Evolutionary conservation across 2,113 vertebrate genomes (phyloP).

Genomic region (Indicator maculatus): DNA sequence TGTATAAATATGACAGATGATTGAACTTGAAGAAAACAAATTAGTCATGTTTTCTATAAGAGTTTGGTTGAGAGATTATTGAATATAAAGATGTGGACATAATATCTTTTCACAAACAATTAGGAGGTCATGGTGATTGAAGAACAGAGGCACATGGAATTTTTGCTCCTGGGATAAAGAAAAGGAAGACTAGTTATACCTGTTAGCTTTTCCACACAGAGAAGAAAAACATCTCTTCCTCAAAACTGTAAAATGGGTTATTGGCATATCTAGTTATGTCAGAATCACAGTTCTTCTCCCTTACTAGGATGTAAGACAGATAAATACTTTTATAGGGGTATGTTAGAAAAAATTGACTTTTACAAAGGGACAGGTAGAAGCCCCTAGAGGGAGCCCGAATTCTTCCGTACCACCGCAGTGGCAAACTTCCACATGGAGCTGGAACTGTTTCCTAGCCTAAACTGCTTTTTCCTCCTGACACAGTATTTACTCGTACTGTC

Average conservation of each 20-base stretch:
- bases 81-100: not conserved
- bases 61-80: not conserved
- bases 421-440: not conserved
- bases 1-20: not conserved
- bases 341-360: fast-evolving
- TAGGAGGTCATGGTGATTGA: not conserved
- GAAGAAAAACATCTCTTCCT: not conserved
- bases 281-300: not conserved
- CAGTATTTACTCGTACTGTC: not conserved
- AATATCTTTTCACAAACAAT: not conserved
- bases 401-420: not conserved
- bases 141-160: fast-evolving
- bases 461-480: not conserved
- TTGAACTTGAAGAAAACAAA: not conserved
- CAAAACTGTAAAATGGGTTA: not conserved
- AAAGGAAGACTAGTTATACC: not conserved
- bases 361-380: not conserved
- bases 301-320: not conserved
- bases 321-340: not conserved
- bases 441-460: not conserved
- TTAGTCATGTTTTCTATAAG: not conserved
- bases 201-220: not conserved
- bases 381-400: constrained; percentile 69
- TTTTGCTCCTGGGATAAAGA: not conserved
- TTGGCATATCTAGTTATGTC: not conserved